Evolutionary conservation across 2,113 vertebrate species (phyloP).

Genomic region (Hippocampus comes): DNA sequence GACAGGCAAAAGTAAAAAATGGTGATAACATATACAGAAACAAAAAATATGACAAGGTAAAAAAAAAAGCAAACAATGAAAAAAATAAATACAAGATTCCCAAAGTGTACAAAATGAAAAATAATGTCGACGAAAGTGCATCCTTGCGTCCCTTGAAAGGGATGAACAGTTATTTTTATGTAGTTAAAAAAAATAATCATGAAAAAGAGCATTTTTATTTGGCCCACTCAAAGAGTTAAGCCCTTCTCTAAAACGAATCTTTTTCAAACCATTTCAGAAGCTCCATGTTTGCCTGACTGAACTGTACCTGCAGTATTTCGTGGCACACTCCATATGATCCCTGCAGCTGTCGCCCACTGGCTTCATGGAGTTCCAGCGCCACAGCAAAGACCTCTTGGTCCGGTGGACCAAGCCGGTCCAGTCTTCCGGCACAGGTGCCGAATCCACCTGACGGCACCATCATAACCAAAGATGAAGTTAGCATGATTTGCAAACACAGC

Average conservation of each 20-base stretch:
- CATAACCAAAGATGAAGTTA: neutral
- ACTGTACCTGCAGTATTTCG: slow-evolving; percentile 73
- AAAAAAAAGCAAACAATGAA: too few relatives aligned
- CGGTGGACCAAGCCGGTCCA: slow-evolving; percentile 60
- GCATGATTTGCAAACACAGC: neutral
- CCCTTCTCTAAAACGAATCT: too few relatives aligned
- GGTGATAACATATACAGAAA: neutral
- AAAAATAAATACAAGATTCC: too few relatives aligned
- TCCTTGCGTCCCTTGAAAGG: too few relatives aligned
- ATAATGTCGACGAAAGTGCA: too few relatives aligned
- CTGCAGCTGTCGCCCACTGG: slow-evolving; percentile 71
- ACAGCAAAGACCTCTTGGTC: slow-evolving; percentile 72
- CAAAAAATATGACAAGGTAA: too few relatives aligned
- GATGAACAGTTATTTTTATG: too few relatives aligned
- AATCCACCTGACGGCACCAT: slow-evolving; percentile 52
- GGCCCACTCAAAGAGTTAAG: too few relatives aligned
- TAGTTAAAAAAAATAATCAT: neutral
- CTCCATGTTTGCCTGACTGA: neutral
- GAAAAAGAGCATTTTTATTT: too few relatives aligned
- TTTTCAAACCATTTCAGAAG: too few relatives aligned
- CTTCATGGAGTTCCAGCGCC: slow-evolving; percentile 78
- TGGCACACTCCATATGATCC: slow-evolving; percentile 69
- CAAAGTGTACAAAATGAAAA: too few relatives aligned
- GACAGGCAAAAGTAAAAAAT: neutral
- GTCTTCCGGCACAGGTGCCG: slow-evolving; percentile 51